These are phyloP conservation scores for Dasysyrphus tricinctus DNA, from an alignment of 2,888 invertebrate genomes.

Conservation along the genomic window DNA sequence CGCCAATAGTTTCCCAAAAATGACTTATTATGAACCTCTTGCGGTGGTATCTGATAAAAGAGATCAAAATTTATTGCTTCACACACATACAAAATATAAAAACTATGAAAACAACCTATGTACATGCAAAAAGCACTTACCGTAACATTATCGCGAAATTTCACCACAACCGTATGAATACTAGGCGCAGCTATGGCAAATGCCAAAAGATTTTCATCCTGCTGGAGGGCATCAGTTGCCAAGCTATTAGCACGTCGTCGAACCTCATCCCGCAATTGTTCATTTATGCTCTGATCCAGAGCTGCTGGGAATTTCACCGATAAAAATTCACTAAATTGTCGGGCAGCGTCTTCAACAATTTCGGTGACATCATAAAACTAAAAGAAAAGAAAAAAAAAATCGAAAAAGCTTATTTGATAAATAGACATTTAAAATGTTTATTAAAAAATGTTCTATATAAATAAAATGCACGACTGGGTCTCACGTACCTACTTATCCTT, in stretches of 20 bases:
- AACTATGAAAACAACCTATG: background rate
- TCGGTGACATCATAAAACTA: constrained; percentile 82
- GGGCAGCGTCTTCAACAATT: constrained; percentile 82
- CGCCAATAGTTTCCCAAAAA: constrained; percentile 83
- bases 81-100: background rate
- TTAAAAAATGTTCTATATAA: no score
- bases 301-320: constrained; percentile 80
- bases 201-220: constrained; percentile 83
- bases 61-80: constrained; percentile 31
- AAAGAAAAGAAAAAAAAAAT: constrained; percentile 75
- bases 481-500: no score
- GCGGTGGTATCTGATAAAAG: constrained; percentile 80
- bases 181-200: constrained; percentile 83
- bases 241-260: constrained; percentile 82
- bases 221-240: constrained; percentile 82
- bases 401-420: no score
- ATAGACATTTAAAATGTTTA: no score
- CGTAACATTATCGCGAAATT: constrained; percentile 83
- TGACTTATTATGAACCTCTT: constrained; percentile 82
- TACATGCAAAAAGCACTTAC: constrained; percentile 75
- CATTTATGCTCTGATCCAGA: constrained; percentile 77
- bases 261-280: constrained; percentile 80
- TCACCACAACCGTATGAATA: constrained; percentile 83
- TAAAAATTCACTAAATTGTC: constrained; percentile 82
- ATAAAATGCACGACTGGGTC: no score